Evolutionary conservation across 1,140 invertebrate genomes (phyloP).

Genomic region (Drosophila jambulina): DNA sequence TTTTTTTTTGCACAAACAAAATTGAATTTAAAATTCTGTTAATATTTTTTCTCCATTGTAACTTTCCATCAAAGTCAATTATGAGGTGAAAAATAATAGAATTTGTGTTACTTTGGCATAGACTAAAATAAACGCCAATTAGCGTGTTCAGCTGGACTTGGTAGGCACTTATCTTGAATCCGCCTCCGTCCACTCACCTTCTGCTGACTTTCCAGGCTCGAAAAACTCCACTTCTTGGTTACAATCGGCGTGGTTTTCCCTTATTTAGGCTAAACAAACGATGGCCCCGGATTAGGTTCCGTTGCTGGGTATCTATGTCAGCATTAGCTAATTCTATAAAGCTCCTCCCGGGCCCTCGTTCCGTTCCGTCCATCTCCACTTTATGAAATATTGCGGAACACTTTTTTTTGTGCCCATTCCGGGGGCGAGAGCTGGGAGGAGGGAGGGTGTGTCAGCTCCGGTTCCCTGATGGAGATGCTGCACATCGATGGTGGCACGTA

Average conservation of each 20-base stretch:
- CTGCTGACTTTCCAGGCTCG: background rate
- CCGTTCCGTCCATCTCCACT: conserved; percentile 17
- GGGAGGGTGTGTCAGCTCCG: conserved; percentile 16
- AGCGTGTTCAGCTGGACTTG: conserved; percentile 26
- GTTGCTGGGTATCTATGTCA: conserved; percentile 72
- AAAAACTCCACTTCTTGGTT: conserved; percentile 2
- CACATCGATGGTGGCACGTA: conserved; percentile 69
- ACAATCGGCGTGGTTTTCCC: conserved; percentile 36
- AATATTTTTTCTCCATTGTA: conserved; percentile 1
- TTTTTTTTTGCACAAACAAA: background rate
- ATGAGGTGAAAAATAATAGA: conserved; percentile 23
- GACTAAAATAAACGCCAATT: conserved; percentile 32
- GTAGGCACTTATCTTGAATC: conserved; percentile 17
- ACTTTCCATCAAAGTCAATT: conserved; percentile 12
- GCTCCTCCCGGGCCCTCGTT: conserved; percentile 16
- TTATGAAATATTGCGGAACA: conserved; percentile 78
- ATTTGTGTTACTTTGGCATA: background rate
- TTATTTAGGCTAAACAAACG: conserved; percentile 68
- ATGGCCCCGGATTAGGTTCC: conserved; percentile 65
- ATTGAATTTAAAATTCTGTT: conserved; percentile 11
- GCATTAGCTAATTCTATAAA: conserved; percentile 75
- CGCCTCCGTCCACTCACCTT: conserved; percentile 4
- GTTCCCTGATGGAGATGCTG: conserved; percentile 37
- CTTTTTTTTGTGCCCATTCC: conserved; percentile 29
- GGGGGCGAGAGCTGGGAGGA: background rate